Evolutionary conservation across 2,113 vertebrate genomes (phyloP).

Genomic region (Serinus canaria): DNA sequence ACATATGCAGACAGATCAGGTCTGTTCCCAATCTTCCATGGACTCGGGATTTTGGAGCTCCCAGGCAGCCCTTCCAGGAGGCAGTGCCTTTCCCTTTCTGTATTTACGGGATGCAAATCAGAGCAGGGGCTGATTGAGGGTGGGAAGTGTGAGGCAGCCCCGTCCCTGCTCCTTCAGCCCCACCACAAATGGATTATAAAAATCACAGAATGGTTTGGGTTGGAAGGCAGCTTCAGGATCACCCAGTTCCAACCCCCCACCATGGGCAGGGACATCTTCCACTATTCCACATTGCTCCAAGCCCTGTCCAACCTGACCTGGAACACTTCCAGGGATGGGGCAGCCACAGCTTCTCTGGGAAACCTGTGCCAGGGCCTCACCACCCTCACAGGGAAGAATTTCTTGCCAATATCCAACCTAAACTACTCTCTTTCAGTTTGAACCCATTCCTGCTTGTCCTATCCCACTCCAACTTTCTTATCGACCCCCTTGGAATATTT

Average conservation of each 20-base stretch:
- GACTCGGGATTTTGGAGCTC: background rate
- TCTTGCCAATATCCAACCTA: background rate
- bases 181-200: background rate
- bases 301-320: accelerated
- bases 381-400: background rate
- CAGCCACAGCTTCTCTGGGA: background rate
- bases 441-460: background rate
- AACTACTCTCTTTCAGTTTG: background rate
- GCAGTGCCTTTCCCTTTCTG: background rate
- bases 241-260: background rate
- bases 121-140: background rate
- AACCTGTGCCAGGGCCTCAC: accelerated
- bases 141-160: background rate
- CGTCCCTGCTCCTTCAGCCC: background rate
- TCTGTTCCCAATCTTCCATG: background rate
- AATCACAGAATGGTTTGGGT: background rate
- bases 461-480: background rate
- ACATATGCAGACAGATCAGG: background rate
- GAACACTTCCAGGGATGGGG: background rate
- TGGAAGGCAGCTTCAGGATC: background rate
- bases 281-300: background rate
- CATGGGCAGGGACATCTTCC: background rate
- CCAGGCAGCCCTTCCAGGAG: background rate
- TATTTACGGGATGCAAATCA: background rate
- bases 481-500: background rate